phyloP scores from a whole-genome alignment of 1,140 invertebrate species.

The Leptestheria dahalacensis region DNA sequence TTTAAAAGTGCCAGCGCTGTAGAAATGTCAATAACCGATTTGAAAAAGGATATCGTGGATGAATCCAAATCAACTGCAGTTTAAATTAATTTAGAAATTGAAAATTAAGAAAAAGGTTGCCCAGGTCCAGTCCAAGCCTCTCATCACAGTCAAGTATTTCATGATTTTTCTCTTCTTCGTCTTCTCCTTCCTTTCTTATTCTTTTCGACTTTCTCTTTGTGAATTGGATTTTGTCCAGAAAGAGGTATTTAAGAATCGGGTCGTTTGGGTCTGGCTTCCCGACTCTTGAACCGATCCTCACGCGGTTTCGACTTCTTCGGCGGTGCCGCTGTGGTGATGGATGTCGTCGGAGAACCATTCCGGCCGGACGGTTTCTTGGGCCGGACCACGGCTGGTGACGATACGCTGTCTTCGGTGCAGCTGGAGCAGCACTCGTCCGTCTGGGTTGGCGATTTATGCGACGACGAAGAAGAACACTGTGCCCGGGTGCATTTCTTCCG shows the following conservation, averaged over 20 bases:
- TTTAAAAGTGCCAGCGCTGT: too few relatives aligned
- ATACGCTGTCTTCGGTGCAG: slow-evolving; percentile 16
- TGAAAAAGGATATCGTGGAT: too few relatives aligned
- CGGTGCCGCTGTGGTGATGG: too few relatives aligned
- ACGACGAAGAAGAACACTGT: slow-evolving; percentile 18
- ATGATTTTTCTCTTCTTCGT: neutral
- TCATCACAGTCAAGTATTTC: neutral
- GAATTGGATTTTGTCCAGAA: too few relatives aligned
- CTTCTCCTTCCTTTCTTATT: too few relatives aligned
- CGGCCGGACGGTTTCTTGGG: too few relatives aligned
- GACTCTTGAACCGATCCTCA: neutral
- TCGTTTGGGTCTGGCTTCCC: neutral
- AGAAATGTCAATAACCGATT: too few relatives aligned
- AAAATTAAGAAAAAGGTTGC: neutral
- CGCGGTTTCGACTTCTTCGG: neutral
- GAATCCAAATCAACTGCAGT: too few relatives aligned
- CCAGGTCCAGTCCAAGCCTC: neutral
- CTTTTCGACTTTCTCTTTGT: too few relatives aligned
- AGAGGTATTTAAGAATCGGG: neutral
- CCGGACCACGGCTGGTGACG: too few relatives aligned
- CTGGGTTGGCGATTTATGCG: slow-evolving; percentile 12
- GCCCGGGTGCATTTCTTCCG: slow-evolving; percentile 55
- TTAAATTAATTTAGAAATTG: too few relatives aligned
- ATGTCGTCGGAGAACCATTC: neutral
- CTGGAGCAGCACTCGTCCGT: slow-evolving; percentile 22